Conservation (phyloP, 1,140 invertebrate genomes). For the Drosophila sp. region DNA sequence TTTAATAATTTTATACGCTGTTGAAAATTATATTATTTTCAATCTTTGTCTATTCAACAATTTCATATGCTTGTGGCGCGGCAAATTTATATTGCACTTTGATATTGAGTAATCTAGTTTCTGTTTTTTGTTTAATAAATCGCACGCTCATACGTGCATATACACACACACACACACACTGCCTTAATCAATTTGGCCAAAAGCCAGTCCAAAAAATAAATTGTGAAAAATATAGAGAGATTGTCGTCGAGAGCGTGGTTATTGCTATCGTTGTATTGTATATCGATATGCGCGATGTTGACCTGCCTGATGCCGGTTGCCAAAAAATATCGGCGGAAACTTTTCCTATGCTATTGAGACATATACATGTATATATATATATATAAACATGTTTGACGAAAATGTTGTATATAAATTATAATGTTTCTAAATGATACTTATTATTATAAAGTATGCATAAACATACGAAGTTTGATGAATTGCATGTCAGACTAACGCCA, state of each 20-base stretch:
- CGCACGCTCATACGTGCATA: conserved; percentile 22
- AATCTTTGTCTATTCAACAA: conserved; percentile 12
- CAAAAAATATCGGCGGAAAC: conserved; percentile 11
- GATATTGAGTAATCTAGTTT: conserved; percentile 48
- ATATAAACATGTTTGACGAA: no score
- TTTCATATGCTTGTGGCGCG: conserved; percentile 14
- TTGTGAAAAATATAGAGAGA: conserved; percentile 55
- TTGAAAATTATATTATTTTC: background rate
- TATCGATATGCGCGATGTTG: conserved; percentile 34
- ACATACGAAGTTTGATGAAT: background rate
- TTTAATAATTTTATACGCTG: background rate
- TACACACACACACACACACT: conserved; percentile 10
- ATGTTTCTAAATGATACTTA: background rate
- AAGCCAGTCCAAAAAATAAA: conserved; percentile 56
- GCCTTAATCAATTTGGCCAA: conserved; percentile 50
- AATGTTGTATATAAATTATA: background rate
- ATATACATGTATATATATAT: no score
- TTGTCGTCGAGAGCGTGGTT: conserved; percentile 41
- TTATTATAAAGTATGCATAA: background rate
- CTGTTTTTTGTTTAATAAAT: conserved; percentile 54
- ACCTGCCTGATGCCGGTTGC: conserved; percentile 25
- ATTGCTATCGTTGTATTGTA: conserved; percentile 18
- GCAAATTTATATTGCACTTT: conserved; percentile 39
- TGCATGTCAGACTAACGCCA: background rate
- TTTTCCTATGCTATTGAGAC: background rate